phyloP scores from a whole-genome alignment of 2,797 vertebrate genomes.

The Cyclura pinguis region DNA sequence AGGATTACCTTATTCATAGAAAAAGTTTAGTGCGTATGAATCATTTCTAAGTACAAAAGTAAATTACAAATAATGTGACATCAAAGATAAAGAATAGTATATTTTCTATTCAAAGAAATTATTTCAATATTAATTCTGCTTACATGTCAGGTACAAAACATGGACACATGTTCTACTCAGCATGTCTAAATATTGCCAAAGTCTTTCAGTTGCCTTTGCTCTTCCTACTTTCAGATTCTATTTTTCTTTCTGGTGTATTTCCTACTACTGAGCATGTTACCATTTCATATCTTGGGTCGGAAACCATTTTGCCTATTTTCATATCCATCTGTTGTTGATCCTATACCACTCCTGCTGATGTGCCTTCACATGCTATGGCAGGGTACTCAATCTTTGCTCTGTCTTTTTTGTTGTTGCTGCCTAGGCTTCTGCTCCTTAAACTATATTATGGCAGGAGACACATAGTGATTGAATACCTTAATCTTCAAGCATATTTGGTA shows the following conservation, averaged over 20 bases:
- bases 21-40: background rate
- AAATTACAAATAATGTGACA: background rate
- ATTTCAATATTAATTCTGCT: conserved; percentile 12
- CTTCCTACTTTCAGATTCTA: conserved; percentile 25
- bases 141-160: background rate
- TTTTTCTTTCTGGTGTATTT: conserved; percentile 38
- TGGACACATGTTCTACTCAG: background rate
- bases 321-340: background rate
- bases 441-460: conserved; percentile 46
- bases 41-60: background rate
- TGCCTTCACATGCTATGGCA: background rate
- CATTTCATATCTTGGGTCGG: conserved; percentile 34
- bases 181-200: background rate
- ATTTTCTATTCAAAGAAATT: conserved; percentile 28
- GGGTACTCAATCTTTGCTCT: conserved; percentile 40
- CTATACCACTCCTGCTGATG: background rate
- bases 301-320: conserved; percentile 14
- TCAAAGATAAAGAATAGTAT: background rate
- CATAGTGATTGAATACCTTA: conserved; percentile 33
- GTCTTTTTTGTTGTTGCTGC: conserved; percentile 41
- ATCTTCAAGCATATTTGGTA: conserved; percentile 39
- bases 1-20: conserved; percentile 21
- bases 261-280: background rate
- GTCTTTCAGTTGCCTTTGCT: conserved; percentile 9
- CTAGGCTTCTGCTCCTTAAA: conserved; percentile 49